Percentiles rank a stretch among this genome's conserved stretches.
phyloP scores from a whole-genome alignment of 1,140 invertebrate species.

The Sinella curviseta region DNA sequence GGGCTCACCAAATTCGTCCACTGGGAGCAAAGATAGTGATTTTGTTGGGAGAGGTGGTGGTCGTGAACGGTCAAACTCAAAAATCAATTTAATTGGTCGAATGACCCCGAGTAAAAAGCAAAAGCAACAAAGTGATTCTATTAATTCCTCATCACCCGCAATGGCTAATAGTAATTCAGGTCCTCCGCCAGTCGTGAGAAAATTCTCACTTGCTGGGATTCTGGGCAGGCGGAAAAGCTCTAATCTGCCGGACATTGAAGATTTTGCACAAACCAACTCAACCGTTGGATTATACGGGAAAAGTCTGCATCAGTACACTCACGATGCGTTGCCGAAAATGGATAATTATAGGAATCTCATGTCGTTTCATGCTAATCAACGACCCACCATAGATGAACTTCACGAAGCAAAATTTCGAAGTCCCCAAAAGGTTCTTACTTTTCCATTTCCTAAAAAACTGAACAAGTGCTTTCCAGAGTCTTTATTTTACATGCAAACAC shows the following conservation, averaged over 20 bases:
- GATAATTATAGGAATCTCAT: conserved; percentile 63
- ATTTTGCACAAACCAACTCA: conserved; percentile 4
- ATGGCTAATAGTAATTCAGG: background rate
- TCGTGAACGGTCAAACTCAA: background rate
- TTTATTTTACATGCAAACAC: too few relatives aligned
- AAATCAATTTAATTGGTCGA: background rate
- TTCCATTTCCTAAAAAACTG: background rate
- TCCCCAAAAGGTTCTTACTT: background rate
- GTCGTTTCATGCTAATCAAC: conserved; percentile 57
- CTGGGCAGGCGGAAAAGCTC: conserved; percentile 33
- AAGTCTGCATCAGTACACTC: conserved; percentile 51
- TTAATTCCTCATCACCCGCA: background rate
- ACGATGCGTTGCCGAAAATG: conserved; percentile 60
- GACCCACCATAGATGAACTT: conserved; percentile 61
- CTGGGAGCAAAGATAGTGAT: background rate
- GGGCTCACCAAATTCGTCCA: background rate
- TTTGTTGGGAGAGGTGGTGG: background rate
- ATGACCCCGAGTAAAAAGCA: background rate
- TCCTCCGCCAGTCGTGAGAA: background rate
- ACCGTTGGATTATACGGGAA: conserved; percentile 37
- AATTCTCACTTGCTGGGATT: conserved; percentile 30
- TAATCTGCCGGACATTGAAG: conserved; percentile 38
- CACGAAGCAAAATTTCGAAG: conserved; percentile 51
- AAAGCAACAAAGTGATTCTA: too few relatives aligned
- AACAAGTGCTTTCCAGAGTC: background rate